Conservation (phyloP, 1,140 invertebrate genomes). For the Eufriesea mexicana region DNA sequence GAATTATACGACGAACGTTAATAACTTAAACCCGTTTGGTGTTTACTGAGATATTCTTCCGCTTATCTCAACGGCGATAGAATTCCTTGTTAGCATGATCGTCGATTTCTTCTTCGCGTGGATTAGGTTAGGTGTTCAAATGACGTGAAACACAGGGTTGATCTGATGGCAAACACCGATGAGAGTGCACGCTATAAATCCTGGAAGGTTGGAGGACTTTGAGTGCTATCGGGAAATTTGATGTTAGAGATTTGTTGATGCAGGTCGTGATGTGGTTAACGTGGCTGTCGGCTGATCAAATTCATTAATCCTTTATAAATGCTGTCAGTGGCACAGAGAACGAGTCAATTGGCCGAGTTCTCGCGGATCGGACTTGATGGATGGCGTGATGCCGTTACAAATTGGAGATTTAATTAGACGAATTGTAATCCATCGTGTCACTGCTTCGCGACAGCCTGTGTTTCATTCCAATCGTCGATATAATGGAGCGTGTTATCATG, state of each 20-base stretch:
- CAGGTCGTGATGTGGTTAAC: background rate
- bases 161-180: too few relatives aligned
- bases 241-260: too few relatives aligned
- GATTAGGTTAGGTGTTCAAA: too few relatives aligned
- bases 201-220: too few relatives aligned
- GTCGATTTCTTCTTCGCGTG: too few relatives aligned
- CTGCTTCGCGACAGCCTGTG: background rate
- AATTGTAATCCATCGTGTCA: conserved; percentile 1
- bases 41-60: conserved; percentile 55
- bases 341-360: background rate
- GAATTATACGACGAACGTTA: conserved; percentile 37
- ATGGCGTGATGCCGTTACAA: background rate
- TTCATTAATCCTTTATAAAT: conserved; percentile 9
- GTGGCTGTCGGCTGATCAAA: background rate
- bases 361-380: background rate
- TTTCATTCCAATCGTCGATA: background rate
- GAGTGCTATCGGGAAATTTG: too few relatives aligned
- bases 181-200: too few relatives aligned
- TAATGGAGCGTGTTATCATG: background rate
- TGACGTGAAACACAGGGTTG: too few relatives aligned
- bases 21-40: conserved; percentile 49
- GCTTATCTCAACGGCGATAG: background rate
- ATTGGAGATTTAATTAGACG: conserved; percentile 25
- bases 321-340: background rate
- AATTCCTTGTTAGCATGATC: too few relatives aligned